These are phyloP conservation scores for Oxygymnocypris stewartii DNA, from an alignment of 2,113 vertebrate genomes.

Conservation along the genomic window DNA sequence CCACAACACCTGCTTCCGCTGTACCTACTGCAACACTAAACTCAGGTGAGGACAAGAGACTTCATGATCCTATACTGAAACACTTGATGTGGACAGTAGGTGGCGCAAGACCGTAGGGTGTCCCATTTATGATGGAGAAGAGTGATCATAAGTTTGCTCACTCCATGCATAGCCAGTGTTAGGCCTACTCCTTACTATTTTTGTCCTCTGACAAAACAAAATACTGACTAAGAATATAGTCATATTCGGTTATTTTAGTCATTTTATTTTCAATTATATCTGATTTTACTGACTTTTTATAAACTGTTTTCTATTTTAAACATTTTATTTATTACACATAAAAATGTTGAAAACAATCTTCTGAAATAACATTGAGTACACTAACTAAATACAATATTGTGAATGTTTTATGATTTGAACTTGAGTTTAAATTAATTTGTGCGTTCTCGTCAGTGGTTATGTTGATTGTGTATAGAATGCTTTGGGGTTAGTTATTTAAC, in stretches of 20 bases:
- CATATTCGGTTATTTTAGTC: background rate
- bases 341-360: background rate
- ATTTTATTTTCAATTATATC: background rate
- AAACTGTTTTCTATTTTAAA: background rate
- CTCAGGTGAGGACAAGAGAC: conserved; percentile 80
- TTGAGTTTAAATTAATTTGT: background rate
- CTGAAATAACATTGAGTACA: background rate
- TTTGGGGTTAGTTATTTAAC: background rate
- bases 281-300: background rate
- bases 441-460: background rate
- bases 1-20: conserved; percentile 94
- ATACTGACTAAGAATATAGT: too few species aligned
- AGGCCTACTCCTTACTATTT: background rate
- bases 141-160: background rate
- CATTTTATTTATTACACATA: background rate
- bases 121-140: background rate
- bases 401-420: background rate
- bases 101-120: background rate
- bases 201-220: background rate
- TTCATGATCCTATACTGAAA: background rate
- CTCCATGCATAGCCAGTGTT: background rate
- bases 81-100: background rate
- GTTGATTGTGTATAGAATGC: background rate
- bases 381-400: background rate
- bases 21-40: conserved; percentile 92